Percentiles rank a stretch among this genome's conserved stretches.
Conservation (phyloP, 2,888 invertebrate species). For the Platycheirus albimanus region DNA sequence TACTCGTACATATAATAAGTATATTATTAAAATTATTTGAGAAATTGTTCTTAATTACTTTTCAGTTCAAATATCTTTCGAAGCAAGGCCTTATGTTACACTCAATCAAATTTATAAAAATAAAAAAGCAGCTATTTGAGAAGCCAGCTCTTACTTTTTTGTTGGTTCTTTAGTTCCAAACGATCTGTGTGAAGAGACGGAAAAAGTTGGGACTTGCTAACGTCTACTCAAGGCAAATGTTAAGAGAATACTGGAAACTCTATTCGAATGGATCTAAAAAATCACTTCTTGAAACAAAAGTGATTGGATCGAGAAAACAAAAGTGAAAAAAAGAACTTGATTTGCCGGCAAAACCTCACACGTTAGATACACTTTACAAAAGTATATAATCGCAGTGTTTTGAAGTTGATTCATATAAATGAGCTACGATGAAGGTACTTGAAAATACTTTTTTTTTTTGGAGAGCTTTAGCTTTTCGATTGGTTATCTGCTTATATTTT, state of each 20-base stretch:
- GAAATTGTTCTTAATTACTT: too few relatives aligned
- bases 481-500: background rate
- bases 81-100: too few relatives aligned
- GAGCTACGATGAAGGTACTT: too few relatives aligned
- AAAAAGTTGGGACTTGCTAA: background rate
- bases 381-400: background rate
- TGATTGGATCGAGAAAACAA: background rate
- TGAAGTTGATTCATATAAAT: too few relatives aligned
- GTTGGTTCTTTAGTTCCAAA: background rate
- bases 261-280: background rate
- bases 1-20: too few relatives aligned
- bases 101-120: too few relatives aligned
- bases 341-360: background rate
- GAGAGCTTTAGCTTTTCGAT: background rate
- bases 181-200: background rate
- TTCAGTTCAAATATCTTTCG: too few relatives aligned
- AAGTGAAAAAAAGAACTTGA: background rate
- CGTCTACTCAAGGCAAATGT: constrained; percentile 3
- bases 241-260: constrained; percentile 26
- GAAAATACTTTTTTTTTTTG: background rate
- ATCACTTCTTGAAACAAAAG: background rate
- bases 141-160: constrained; percentile 33
- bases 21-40: too few relatives aligned
- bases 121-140: too few relatives aligned
- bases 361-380: background rate